phyloP scores from a whole-genome alignment of 1,140 invertebrate genomes.

The Lordiphosa collinella region DNA sequence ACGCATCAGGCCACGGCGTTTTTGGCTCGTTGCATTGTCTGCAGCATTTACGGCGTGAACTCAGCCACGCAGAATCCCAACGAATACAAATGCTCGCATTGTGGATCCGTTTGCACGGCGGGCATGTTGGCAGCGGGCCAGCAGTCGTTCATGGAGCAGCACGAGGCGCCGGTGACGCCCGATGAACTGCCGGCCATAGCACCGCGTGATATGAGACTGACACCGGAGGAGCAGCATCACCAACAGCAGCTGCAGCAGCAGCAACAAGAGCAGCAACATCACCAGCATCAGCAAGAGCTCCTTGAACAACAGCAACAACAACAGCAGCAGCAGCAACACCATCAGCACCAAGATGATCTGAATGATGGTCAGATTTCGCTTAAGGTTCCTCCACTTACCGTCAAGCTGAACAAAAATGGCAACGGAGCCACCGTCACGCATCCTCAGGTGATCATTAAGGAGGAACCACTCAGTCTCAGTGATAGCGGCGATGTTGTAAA shows the following conservation, averaged over 20 bases:
- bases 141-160: constrained; percentile 69
- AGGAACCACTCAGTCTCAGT: constrained; percentile 68
- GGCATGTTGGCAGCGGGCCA: constrained; percentile 64
- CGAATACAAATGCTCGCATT: constrained; percentile 74
- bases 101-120: constrained; percentile 63
- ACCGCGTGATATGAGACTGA: constrained; percentile 77
- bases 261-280: constrained; percentile 42
- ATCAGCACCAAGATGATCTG: constrained; percentile 52
- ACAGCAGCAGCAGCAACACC: constrained; percentile 36
- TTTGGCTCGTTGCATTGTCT: constrained; percentile 66
- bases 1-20: constrained; percentile 67
- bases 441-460: constrained; percentile 75
- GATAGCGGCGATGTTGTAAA: constrained; percentile 62
- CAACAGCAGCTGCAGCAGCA: constrained; percentile 53
- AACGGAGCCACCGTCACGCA: constrained; percentile 61
- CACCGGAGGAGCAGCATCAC: constrained; percentile 68
- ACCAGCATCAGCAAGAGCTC: constrained; percentile 41
- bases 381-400: constrained; percentile 72
- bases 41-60: constrained; percentile 69
- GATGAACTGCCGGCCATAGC: constrained; percentile 71
- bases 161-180: constrained; percentile 68
- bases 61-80: constrained; percentile 69
- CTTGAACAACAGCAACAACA: constrained; percentile 49
- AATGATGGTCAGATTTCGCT: constrained; percentile 43
- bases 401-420: constrained; percentile 69